Conservation (phyloP, 2,113 vertebrate species). For the Lycaon pictus region DNA sequence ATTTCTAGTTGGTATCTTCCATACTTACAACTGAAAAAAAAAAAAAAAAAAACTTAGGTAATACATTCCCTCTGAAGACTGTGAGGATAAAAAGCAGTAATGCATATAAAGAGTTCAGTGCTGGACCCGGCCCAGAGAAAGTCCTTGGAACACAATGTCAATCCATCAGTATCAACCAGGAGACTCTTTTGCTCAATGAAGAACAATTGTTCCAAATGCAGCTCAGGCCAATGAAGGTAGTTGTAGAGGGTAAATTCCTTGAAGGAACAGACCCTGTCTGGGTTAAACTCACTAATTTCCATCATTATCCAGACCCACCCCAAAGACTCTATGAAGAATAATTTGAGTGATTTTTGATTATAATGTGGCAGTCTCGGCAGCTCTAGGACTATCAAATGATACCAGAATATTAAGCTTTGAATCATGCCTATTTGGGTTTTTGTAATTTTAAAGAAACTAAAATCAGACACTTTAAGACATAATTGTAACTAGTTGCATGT, state of each 20-base stretch:
- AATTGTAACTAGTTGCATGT: slow-evolving; percentile 71
- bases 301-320: not conserved
- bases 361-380: not conserved
- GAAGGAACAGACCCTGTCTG: slow-evolving; percentile 22
- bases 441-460: slow-evolving; percentile 60
- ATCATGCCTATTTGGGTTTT: slow-evolving; percentile 42
- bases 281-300: slow-evolving; percentile 37
- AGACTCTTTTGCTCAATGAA: not conserved
- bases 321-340: not conserved
- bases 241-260: slow-evolving; percentile 22
- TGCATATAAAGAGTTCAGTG: not conserved
- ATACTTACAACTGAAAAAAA: not conserved
- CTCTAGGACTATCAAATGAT: slow-evolving; percentile 20
- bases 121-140: not conserved
- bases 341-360: slow-evolving; percentile 39
- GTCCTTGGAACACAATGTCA: not conserved
- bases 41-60: not conserved
- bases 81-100: not conserved
- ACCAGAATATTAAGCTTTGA: slow-evolving; percentile 62
- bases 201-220: not conserved
- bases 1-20: not conserved
- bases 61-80: not conserved
- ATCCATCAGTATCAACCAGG: not conserved
- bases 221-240: not conserved
- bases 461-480: slow-evolving; percentile 77